These are phyloP conservation scores for Holacanthus passer DNA, from an alignment of 2,113 vertebrate species.

Conservation along the genomic window DNA sequence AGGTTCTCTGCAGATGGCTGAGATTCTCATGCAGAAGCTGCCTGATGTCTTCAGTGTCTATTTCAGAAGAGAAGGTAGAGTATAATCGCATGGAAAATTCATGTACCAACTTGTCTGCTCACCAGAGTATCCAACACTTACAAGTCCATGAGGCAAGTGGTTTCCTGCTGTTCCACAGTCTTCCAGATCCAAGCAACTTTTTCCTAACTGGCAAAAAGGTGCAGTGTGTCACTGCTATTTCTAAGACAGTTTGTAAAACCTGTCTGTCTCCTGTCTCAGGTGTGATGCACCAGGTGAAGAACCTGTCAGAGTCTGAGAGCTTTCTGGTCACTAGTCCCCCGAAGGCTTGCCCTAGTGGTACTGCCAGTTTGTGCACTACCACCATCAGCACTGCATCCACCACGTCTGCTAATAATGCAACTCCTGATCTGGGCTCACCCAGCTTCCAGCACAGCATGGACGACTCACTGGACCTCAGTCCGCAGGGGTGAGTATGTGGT, in stretches of 20 bases:
- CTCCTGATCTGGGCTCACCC: constrained; percentile 94
- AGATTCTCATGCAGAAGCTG: constrained; percentile 99
- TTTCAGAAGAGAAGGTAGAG: constrained; percentile 98
- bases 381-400: constrained; percentile 93
- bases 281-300: constrained; percentile 99
- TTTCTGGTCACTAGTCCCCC: constrained; percentile 94
- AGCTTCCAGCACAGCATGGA: constrained; percentile 98
- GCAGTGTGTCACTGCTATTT: background rate
- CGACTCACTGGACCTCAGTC: constrained; percentile 97
- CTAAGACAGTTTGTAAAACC: background rate
- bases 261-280: constrained; percentile 79
- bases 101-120: background rate
- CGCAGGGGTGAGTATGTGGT: constrained; percentile 91
- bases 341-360: constrained; percentile 94
- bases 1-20: constrained; percentile 99
- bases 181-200: background rate
- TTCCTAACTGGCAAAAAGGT: background rate
- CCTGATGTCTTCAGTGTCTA: constrained; percentile 99
- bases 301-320: constrained; percentile 95
- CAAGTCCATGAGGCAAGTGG: background rate
- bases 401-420: constrained; percentile 88
- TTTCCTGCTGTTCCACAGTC: background rate
- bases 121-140: too few relatives aligned
- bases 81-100: background rate
- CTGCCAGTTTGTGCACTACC: constrained; percentile 90